Evolutionary conservation across 64 coral and sea anemone species (phyloP).

Genomic region (Stichodactyla mertensii): DNA sequence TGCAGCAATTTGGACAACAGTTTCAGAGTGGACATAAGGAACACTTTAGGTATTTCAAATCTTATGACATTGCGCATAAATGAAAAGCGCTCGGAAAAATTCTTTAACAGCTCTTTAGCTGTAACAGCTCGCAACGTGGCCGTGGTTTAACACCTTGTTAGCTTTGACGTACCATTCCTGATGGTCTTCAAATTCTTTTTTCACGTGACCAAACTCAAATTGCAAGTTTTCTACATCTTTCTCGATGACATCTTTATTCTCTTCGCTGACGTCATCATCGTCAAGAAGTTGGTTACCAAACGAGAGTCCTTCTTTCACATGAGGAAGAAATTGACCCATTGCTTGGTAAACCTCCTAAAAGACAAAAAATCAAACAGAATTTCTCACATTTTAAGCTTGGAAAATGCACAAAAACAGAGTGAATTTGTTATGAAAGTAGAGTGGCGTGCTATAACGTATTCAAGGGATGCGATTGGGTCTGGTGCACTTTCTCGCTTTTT

Average conservation of each 20-base stretch:
- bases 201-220: neutral
- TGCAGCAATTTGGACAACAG: no score
- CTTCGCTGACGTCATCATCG: neutral
- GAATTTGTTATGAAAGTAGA: no score
- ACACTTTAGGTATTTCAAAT: no score
- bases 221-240: constrained; percentile 23
- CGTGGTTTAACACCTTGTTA: neutral
- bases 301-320: constrained; percentile 24
- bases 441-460: no score
- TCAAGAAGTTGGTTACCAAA: constrained; percentile 22
- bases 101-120: neutral
- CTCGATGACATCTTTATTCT: constrained; percentile 21
- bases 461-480: no score
- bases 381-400: no score
- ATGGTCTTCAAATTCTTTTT: neutral
- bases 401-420: no score
- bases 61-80: no score
- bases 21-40: no score
- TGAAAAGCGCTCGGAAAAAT: no score
- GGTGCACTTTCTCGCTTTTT: no score
- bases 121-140: neutral
- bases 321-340: constrained; percentile 22
- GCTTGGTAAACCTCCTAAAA: neutral
- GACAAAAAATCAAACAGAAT: neutral
- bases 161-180: neutral